Evolutionary conservation across 2,113 vertebrate species (phyloP).

Genomic region (Phainopepla nitens): DNA sequence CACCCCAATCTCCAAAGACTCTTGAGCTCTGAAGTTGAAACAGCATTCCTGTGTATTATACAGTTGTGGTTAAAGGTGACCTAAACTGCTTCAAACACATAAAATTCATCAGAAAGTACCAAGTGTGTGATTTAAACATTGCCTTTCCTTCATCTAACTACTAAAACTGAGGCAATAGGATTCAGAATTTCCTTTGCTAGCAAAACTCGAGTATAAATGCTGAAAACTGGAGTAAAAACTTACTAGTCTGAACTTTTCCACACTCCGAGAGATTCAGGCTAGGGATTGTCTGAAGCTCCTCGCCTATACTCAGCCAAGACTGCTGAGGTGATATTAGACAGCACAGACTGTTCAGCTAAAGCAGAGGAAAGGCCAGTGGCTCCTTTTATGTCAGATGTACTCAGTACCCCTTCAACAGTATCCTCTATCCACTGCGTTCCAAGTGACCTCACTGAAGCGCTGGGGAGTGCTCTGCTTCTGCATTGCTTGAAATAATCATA

Average conservation of each 20-base stretch:
- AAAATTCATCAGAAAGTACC: not conserved
- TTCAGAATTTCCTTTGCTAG: not conserved
- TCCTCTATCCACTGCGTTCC: not conserved
- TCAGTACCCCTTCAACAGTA: not conserved
- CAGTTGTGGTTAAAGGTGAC: slow-evolving; percentile 55
- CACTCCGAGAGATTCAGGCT: not conserved
- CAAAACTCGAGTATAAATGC: not conserved
- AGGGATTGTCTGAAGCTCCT: slow-evolving; percentile 53
- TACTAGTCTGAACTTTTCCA: not conserved
- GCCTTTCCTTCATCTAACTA: not conserved
- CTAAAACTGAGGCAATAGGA: not conserved
- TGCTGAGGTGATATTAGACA: slow-evolving; percentile 21
- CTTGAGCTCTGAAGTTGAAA: slow-evolving; percentile 63
- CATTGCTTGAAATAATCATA: slow-evolving; percentile 31
- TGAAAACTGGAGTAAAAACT: not conserved
- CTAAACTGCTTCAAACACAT: not conserved
- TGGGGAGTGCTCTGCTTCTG: not conserved
- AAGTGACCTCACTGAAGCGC: not conserved
- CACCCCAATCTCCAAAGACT: slow-evolving; percentile 18
- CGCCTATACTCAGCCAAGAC: slow-evolving; percentile 46
- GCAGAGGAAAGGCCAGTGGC: not conserved
- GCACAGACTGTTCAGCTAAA: not conserved
- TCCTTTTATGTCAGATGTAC: not conserved
- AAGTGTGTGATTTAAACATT: not conserved
- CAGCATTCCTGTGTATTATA: slow-evolving; percentile 60